Percentiles rank a stretch among this genome's conserved stretches.
These are phyloP conservation scores for Microtus richardsoni DNA, from an alignment of 2,113 vertebrate genomes.

Conservation along the genomic window DNA sequence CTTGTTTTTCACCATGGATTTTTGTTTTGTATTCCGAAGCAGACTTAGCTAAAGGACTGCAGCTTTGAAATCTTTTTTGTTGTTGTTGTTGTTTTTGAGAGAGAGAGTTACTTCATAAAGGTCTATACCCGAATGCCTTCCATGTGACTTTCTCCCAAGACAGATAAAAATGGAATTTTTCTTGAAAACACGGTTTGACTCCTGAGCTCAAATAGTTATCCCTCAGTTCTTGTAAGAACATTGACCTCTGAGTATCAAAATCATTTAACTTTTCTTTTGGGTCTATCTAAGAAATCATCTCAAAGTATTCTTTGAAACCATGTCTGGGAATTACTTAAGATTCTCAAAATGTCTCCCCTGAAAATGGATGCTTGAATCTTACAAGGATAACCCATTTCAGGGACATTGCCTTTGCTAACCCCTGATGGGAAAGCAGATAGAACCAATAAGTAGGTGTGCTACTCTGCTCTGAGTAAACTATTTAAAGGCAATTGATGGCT, in stretches of 20 bases:
- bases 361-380: not conserved
- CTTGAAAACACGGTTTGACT: slow-evolving; percentile 52
- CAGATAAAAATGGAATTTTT: slow-evolving; percentile 58
- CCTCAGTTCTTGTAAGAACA: slow-evolving; percentile 25
- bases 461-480: not conserved
- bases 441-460: not conserved
- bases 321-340: slow-evolving; percentile 34
- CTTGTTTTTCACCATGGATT: slow-evolving; percentile 35
- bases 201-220: slow-evolving; percentile 47
- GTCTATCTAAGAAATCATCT: slow-evolving; percentile 18
- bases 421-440: not conserved
- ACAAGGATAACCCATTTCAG: not conserved
- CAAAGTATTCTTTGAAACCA: slow-evolving; percentile 32
- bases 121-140: not conserved
- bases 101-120: slow-evolving; percentile 4
- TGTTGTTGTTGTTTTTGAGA: no score
- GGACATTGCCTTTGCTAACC: not conserved
- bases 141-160: not conserved
- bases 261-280: slow-evolving; percentile 45
- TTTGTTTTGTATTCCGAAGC: not conserved
- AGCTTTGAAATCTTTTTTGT: slow-evolving; percentile 30
- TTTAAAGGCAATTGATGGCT: slow-evolving; percentile 38
- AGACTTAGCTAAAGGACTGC: not conserved
- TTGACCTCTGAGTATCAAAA: slow-evolving; percentile 7
- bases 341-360: not conserved